These are phyloP conservation scores for Drosophila azteca DNA, from an alignment of 1,140 invertebrate genomes.

Conservation along the genomic window DNA sequence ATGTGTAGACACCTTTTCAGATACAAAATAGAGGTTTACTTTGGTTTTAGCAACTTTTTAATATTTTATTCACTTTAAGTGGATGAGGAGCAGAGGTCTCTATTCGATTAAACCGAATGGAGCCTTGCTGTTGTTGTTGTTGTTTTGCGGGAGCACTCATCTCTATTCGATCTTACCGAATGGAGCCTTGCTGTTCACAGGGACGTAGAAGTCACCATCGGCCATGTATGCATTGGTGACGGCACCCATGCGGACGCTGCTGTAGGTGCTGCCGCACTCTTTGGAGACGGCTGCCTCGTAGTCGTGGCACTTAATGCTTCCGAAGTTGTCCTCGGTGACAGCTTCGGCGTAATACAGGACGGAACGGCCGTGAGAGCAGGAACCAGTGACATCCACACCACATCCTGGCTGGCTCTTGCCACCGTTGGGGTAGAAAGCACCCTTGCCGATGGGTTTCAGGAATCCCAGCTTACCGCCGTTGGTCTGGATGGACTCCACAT, in stretches of 20 bases:
- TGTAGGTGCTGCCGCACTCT: constrained; percentile 60
- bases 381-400: constrained; percentile 68
- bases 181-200: constrained; percentile 70
- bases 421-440: constrained; percentile 85
- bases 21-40: too few species aligned
- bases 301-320: constrained; percentile 56
- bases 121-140: too few species aligned
- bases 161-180: constrained; percentile 81
- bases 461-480: constrained; percentile 85
- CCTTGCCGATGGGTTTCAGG: constrained; percentile 83
- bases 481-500: constrained; percentile 85
- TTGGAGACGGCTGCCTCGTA: constrained; percentile 60
- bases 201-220: constrained; percentile 74
- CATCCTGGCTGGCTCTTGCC: constrained; percentile 86
- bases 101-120: too few species aligned
- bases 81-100: too few species aligned
- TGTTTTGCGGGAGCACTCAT: neutral
- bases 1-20: too few species aligned
- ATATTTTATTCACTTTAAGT: too few species aligned
- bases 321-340: constrained; percentile 55
- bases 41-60: too few species aligned
- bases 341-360: constrained; percentile 86
- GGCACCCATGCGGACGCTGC: constrained; percentile 81
- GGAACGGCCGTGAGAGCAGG: constrained; percentile 84
- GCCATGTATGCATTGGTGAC: constrained; percentile 76